phyloP scores from a whole-genome alignment of 1,140 invertebrate genomes.

The Copidosoma floridanum region DNA sequence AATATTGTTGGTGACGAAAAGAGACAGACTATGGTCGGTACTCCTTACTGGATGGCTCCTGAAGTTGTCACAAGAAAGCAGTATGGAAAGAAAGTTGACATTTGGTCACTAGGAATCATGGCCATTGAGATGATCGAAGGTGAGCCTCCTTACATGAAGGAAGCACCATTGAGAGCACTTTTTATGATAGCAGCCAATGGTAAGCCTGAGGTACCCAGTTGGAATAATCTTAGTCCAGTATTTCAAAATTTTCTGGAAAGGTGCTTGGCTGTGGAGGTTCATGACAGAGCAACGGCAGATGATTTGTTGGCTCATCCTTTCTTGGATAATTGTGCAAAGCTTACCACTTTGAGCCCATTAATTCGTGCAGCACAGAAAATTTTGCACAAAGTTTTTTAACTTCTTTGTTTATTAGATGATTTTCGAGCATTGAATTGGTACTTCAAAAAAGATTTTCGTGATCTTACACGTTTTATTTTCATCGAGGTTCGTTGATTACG shows the following conservation, averaged over 20 bases:
- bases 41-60: conserved; percentile 81
- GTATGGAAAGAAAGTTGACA: conserved; percentile 90
- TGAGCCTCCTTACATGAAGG: conserved; percentile 71
- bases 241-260: conserved; percentile 85
- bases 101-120: conserved; percentile 97
- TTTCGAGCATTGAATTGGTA: background rate
- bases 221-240: conserved; percentile 73
- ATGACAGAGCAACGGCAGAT: conserved; percentile 78
- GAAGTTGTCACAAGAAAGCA: conserved; percentile 85
- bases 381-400: conserved; percentile 61
- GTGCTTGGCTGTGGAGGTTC: conserved; percentile 91
- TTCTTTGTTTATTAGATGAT: background rate
- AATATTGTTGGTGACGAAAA: conserved; percentile 91
- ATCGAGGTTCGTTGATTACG: too few species aligned
- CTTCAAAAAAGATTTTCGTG: conserved; percentile 1
- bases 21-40: conserved; percentile 93
- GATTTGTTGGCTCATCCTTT: conserved; percentile 88
- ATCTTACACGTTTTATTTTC: conserved; percentile 12
- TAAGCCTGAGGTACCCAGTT: conserved; percentile 84
- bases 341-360: conserved; percentile 81
- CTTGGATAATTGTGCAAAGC: conserved; percentile 79
- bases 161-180: conserved; percentile 89
- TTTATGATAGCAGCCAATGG: conserved; percentile 96
- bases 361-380: conserved; percentile 86
- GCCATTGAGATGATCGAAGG: conserved; percentile 98